Evolutionary conservation across 2,888 invertebrate species (phyloP), one percentile per base, ranked within the genome.

Genomic region (Sicus ferrugineus): DNA sequence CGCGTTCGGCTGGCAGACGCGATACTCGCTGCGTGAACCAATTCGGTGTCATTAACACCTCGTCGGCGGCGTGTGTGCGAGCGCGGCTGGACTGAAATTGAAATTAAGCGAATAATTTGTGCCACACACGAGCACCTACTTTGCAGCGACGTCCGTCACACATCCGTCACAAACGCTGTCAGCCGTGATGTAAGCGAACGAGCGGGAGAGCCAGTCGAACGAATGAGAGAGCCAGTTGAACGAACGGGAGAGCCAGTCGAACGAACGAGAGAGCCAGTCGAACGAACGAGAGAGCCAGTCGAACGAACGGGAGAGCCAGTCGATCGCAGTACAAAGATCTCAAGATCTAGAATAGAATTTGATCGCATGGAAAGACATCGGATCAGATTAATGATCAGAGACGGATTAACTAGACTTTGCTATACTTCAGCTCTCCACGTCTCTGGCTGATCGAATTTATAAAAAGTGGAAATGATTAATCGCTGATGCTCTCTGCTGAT

Each of bases 31-130:
- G 28, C 46, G 11, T 66, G 66, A 66, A 58, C 66, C 66, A 66
- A 71, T 71, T 71, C 66, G 62, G 64, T 69, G 71, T 71, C 71
- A 71, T 71, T 71, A 71, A 71, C 71, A 71, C 71, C 69, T 69
- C 52, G 62, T 38, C 3, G 62, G 62, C n/a, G 11, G 19, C 23
- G 52, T 16, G 61, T 34, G 19, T 19, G 66, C 6, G 31, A 34
- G 61, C n/a, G 61, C 23, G 34, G 7, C 7, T 16, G 19, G 30
- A 23, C 14, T 34, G 54, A 65, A 65, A 66, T 46, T 56, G 46
- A 66, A 66, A 66, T 66, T 58, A 58, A 58, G 58, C 65, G 58
- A 66, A 66, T 58, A 66, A 66, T 46, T 66, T 66, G 31, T 38
- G 61, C 26, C 61, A 56, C 56, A 21, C 48, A 26, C 56, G 19